Percentiles rank a stretch among this genome's conserved stretches.
These are phyloP conservation scores for Tetanocera ferruginea DNA, from an alignment of 2,888 invertebrate species.

Conservation along the genomic window DNA sequence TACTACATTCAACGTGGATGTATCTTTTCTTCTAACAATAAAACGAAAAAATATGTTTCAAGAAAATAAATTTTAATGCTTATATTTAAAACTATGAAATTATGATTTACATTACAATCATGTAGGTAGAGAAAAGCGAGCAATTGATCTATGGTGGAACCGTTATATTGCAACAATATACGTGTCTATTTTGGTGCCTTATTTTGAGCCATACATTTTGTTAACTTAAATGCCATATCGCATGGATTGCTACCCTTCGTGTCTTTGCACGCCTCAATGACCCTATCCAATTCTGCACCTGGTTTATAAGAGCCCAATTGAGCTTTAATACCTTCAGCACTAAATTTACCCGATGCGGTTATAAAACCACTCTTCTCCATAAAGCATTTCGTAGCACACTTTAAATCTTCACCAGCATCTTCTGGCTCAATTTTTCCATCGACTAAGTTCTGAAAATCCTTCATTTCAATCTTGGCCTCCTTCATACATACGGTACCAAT, in stretches of 20 bases:
- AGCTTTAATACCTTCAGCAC: not conserved
- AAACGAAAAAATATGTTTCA: too few relatives aligned
- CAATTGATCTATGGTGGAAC: too few relatives aligned
- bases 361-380: not conserved
- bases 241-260: not conserved
- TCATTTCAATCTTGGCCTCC: too few relatives aligned
- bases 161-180: not conserved
- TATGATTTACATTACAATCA: too few relatives aligned
- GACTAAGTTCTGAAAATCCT: not conserved
- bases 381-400: constrained; percentile 1
- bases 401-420: not conserved
- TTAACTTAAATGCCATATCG: not conserved
- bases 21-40: too few relatives aligned
- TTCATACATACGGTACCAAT: not conserved
- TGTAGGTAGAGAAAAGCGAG: not conserved
- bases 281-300: not conserved
- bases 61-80: too few relatives aligned
- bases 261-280: not conserved
- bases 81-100: too few relatives aligned
- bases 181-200: not conserved
- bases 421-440: not conserved
- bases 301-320: not conserved
- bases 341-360: not conserved
- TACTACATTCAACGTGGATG: too few relatives aligned
- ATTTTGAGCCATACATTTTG: not conserved